Percentiles rank a stretch among this genome's conserved stretches.
Conservation (phyloP, 2,113 vertebrate genomes). For the Henicopernis longicauda region DNA sequence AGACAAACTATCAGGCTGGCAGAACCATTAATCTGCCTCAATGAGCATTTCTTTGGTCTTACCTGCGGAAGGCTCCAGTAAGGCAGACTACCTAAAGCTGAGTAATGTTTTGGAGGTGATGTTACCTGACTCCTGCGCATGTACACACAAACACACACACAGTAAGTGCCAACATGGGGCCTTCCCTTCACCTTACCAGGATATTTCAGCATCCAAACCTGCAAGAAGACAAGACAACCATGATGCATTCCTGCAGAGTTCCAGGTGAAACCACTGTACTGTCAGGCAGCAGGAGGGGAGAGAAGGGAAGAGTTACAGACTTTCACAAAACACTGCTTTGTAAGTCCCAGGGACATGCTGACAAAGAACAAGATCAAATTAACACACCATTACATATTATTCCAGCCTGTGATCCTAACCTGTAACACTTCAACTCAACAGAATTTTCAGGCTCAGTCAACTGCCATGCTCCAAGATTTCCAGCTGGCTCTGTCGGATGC, state of each 20-base stretch:
- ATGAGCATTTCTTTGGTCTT: background rate
- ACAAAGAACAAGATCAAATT: too few relatives aligned
- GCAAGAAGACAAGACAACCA: too few relatives aligned
- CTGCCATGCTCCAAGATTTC: background rate
- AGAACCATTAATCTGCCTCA: background rate
- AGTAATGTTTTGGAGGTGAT: background rate
- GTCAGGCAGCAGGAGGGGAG: background rate
- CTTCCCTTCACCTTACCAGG: background rate
- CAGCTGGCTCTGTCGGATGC: background rate
- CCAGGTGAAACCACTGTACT: background rate
- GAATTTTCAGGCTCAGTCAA: background rate
- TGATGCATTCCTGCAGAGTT: background rate
- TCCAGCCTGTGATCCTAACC: background rate
- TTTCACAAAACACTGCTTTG: background rate
- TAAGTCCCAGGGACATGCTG: background rate
- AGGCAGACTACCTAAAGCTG: background rate
- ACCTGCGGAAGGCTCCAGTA: background rate
- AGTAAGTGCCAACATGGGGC: fast-evolving
- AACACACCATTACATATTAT: fast-evolving
- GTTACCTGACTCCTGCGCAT: fast-evolving
- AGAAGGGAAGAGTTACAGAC: background rate
- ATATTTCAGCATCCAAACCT: background rate
- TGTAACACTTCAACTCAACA: background rate
- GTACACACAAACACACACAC: background rate
- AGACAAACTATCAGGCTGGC: background rate